These are phyloP conservation scores for Drosophila formosana DNA, from an alignment of 2,888 invertebrate species.

Conservation along the genomic window DNA sequence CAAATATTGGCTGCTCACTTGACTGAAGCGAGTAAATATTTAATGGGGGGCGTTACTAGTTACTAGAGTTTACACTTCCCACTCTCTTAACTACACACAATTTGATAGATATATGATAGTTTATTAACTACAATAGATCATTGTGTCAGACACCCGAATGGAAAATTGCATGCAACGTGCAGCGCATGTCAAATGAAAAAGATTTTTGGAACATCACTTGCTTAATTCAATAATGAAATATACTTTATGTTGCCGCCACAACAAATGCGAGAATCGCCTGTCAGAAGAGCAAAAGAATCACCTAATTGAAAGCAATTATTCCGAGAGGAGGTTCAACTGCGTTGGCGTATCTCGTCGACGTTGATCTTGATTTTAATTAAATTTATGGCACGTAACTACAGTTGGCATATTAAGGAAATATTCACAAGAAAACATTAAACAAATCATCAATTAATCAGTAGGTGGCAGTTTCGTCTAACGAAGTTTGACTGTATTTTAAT, in stretches of 20 bases:
- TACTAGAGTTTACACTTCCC: background rate
- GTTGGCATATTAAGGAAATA: background rate
- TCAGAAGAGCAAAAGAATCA: slow-evolving; percentile 17
- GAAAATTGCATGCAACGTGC: slow-evolving; percentile 1
- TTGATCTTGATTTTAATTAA: slow-evolving; percentile 61
- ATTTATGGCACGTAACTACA: slow-evolving; percentile 19
- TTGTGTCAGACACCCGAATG: slow-evolving; percentile 4
- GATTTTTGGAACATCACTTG: slow-evolving; percentile 39
- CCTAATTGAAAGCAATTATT: slow-evolving; percentile 71
- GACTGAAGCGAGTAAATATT: background rate
- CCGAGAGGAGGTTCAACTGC: slow-evolving; percentile 22
- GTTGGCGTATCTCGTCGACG: slow-evolving; percentile 9
- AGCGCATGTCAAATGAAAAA: slow-evolving; percentile 14
- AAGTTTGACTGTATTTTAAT: slow-evolving; percentile 13
- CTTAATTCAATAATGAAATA: slow-evolving; percentile 66
- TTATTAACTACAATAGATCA: background rate
- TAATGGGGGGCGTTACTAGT: background rate
- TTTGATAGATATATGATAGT: background rate
- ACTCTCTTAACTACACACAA: background rate
- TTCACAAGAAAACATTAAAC: background rate
- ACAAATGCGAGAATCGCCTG: slow-evolving; percentile 19
- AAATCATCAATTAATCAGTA: background rate
- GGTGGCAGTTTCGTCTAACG: background rate
- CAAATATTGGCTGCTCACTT: background rate
- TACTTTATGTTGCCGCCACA: slow-evolving; percentile 38